Evolutionary conservation across 2,888 invertebrate species (phyloP).

Genomic region (Lepidocyrtoides sp.): DNA sequence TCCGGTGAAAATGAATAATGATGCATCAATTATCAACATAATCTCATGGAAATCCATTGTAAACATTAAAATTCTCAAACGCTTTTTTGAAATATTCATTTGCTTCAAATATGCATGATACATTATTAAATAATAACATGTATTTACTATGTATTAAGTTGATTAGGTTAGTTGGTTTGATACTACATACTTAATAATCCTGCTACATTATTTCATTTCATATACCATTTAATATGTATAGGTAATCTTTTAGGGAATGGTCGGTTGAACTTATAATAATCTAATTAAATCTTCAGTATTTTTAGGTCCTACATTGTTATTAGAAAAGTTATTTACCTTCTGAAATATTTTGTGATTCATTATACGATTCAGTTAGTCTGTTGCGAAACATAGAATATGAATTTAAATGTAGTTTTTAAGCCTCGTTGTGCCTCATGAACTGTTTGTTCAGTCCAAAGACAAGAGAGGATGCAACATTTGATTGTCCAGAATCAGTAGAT

Average conservation of each 20-base stretch:
- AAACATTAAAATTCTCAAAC: too few species aligned
- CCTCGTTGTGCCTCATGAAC: slow-evolving; percentile 72
- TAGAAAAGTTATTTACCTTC: not conserved
- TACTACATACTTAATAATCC: not conserved
- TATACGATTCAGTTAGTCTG: not conserved
- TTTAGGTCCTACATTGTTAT: not conserved
- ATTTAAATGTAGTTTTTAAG: slow-evolving; percentile 35
- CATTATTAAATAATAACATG: too few species aligned
- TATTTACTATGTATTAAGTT: too few species aligned
- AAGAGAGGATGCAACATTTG: slow-evolving; percentile 82
- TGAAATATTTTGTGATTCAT: not conserved
- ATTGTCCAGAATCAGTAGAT: slow-evolving; percentile 84
- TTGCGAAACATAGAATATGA: not conserved
- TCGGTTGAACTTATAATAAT: not conserved
- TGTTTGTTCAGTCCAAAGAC: slow-evolving; percentile 79
- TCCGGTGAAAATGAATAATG: not conserved
- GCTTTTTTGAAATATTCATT: too few species aligned
- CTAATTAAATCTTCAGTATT: not conserved
- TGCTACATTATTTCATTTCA: not conserved
- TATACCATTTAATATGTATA: not conserved
- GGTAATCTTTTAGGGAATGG: not conserved
- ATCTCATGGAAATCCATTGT: too few species aligned
- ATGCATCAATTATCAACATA: not conserved
- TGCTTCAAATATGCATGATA: too few species aligned
- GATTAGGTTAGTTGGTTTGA: not conserved